phyloP scores from a whole-genome alignment of 2,888 invertebrate species.

The Leptothorax acervorum region DNA sequence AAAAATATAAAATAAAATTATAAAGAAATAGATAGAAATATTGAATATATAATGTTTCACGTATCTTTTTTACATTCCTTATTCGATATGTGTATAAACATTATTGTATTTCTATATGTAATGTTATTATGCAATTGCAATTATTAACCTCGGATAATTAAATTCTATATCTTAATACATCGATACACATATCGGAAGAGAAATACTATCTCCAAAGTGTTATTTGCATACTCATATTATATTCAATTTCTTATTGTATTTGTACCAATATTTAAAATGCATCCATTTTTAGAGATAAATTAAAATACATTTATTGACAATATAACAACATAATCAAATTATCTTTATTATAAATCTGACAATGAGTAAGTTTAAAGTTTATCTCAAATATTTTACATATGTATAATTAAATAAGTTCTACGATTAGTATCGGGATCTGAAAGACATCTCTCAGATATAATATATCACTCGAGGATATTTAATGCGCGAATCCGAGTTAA shows the following conservation, averaged over 20 bases:
- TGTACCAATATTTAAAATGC: constrained; percentile 1
- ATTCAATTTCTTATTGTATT: not conserved
- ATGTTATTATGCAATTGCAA: not conserved
- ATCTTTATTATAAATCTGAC: not conserved
- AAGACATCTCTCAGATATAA: not conserved
- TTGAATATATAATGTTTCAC: not conserved
- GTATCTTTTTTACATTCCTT: not conserved
- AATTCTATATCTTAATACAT: not conserved
- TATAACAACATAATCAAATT: not conserved
- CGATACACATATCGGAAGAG: not conserved
- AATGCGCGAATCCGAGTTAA: too few species aligned
- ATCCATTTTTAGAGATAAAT: not conserved
- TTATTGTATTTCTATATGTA: not conserved
- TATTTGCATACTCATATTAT: not conserved
- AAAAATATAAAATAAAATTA: not conserved
- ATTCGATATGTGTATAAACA: not conserved
- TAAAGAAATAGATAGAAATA: not conserved
- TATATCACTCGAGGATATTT: not conserved
- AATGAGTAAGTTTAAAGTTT: not conserved
- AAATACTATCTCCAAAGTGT: not conserved
- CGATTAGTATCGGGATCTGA: not conserved
- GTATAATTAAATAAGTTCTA: not conserved
- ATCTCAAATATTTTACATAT: not conserved
- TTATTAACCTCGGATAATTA: constrained; percentile 14
- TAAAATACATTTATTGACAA: not conserved